These are phyloP conservation scores for Cataglyphis rosenhaueri DNA, from an alignment of 2,888 invertebrate genomes.

Conservation along the genomic window DNA sequence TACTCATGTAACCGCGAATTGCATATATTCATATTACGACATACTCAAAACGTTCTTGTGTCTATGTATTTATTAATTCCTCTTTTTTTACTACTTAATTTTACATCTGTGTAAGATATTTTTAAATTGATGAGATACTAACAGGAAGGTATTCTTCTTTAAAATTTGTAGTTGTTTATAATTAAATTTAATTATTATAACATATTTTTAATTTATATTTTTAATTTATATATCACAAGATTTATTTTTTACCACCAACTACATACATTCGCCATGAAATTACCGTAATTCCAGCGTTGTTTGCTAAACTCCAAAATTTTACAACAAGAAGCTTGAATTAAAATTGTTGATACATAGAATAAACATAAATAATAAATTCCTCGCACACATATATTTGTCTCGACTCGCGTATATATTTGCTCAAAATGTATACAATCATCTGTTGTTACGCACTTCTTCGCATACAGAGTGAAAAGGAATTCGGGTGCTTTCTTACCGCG, in stretches of 20 bases:
- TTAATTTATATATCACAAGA: not conserved
- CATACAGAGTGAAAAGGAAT: conserved; percentile 39
- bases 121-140: not conserved
- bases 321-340: not conserved
- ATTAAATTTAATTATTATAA: not conserved
- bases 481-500: conserved; percentile 58
- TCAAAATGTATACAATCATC: not conserved
- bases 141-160: not conserved
- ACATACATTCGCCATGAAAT: not conserved
- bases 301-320: not conserved
- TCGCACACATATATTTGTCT: not conserved
- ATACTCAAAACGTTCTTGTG: conserved; percentile 3
- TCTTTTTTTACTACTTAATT: not conserved
- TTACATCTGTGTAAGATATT: not conserved
- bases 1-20: conserved; percentile 27
- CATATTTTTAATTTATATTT: not conserved
- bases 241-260: not conserved
- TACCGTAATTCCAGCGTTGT: not conserved
- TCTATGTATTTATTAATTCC: not conserved
- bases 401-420: not conserved
- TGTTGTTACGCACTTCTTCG: not conserved
- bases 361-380: not conserved
- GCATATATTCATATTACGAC: conserved; percentile 36
- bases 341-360: not conserved
- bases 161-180: not conserved